Percentiles rank a stretch among this genome's conserved stretches.
These are phyloP conservation scores for Asteroscopus sphinx DNA, from an alignment of 2,888 invertebrate species.

Conservation along the genomic window DNA sequence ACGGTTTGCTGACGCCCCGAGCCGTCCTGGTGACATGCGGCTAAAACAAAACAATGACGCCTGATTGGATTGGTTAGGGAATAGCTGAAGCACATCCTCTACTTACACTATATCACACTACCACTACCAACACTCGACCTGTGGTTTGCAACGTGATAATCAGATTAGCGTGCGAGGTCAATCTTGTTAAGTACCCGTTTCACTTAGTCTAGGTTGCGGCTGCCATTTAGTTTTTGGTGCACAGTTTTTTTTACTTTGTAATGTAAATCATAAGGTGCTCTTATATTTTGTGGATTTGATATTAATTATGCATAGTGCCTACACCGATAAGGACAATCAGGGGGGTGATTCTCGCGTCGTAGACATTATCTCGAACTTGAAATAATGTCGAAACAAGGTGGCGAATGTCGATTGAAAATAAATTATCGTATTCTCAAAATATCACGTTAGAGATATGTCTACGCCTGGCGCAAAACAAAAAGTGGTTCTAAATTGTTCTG, in stretches of 20 bases:
- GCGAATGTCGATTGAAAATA: too few relatives aligned
- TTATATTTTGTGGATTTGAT: background rate
- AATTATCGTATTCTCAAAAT: too few relatives aligned
- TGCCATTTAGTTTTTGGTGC: slow-evolving; percentile 6
- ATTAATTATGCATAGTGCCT: too few relatives aligned
- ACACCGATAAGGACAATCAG: too few relatives aligned
- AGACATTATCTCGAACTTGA: too few relatives aligned
- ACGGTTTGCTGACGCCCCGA: slow-evolving; percentile 64
- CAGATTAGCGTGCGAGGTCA: slow-evolving; percentile 33
- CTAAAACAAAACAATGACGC: slow-evolving; percentile 73
- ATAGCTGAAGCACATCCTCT: slow-evolving; percentile 40
- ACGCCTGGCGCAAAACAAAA: too few relatives aligned
- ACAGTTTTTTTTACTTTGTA: background rate
- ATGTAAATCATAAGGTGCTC: background rate
- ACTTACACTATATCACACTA: slow-evolving; percentile 17
- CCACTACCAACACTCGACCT: slow-evolving; percentile 11
- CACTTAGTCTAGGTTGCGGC: slow-evolving; percentile 6
- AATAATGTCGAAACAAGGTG: too few relatives aligned
- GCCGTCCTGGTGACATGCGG: slow-evolving; percentile 67
- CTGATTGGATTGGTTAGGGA: slow-evolving; percentile 66
- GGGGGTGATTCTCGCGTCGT: too few relatives aligned
- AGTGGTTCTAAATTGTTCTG: too few relatives aligned
- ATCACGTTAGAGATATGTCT: too few relatives aligned
- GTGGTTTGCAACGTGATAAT: slow-evolving; percentile 34
- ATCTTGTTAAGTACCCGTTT: slow-evolving; percentile 26